Conservation (phyloP, 2,797 vertebrate species). For the Steatocranus sp. region DNA sequence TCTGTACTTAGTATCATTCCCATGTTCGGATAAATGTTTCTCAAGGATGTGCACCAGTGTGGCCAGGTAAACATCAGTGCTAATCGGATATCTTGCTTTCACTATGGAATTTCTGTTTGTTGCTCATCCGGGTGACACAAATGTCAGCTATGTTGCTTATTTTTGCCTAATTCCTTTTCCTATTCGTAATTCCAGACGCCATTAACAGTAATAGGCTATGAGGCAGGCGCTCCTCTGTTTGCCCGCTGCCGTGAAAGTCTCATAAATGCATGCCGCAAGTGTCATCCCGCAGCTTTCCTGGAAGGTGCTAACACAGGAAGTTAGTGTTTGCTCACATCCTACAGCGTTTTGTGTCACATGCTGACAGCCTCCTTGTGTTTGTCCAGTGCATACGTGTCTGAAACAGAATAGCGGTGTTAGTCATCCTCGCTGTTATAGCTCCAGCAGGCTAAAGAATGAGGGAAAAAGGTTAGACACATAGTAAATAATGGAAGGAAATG, state of each 20-base stretch:
- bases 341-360: background rate
- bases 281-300: conserved; percentile 21
- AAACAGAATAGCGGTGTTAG: conserved; percentile 32
- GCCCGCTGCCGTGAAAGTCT: background rate
- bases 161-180: background rate
- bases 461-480: background rate
- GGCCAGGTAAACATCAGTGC: conserved; percentile 46
- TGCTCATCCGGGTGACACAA: background rate
- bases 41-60: conserved; percentile 1
- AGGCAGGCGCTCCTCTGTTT: background rate
- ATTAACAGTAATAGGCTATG: background rate
- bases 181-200: background rate
- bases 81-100: conserved; percentile 8
- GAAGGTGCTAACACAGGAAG: conserved; percentile 39
- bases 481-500: conserved; percentile 49
- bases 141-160: background rate
- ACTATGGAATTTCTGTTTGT: background rate
- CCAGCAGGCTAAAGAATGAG: background rate
- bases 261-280: background rate
- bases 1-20: conserved; percentile 49
- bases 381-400: conserved; percentile 32
- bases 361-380: conserved; percentile 1
- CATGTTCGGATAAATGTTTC: conserved; percentile 40
- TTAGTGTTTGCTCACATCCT: conserved; percentile 48
- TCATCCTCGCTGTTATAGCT: conserved; percentile 13